Base-by-base conservation (phyloP, 2,113 vertebrate genomes). In the Sinocyclocheilus grahami region DNA sequence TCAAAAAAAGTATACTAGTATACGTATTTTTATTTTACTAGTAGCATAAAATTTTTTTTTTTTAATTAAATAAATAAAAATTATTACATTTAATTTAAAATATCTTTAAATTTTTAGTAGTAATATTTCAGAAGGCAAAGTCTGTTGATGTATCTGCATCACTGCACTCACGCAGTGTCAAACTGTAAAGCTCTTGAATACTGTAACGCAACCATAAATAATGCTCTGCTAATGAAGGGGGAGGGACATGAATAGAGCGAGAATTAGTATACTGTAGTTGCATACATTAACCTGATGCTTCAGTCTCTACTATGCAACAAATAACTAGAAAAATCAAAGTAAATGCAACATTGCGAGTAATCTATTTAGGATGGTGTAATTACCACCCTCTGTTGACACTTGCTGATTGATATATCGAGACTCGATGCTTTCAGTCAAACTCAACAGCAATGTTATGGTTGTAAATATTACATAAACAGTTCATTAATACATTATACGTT, bases 161-260 rank as follows among this genome's bases (percentile, higher is more conserved):
- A n/a, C 72, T 75, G 39, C 58, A 78, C 51, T 46, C 7, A 16
- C 16, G 5, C 3, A 42, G 58, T n/a, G 27, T 13, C 37, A 74
- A 46, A 74, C 42, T 62, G 16, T 22, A 65, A 81, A 14, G 46
- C 42, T 42, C 42, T 42, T 8, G 42, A 46, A 46, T 46, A 46
- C 7, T 42, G 8, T 42, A 42, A 9, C 8, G 33, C 22, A 80
- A 24, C n/a, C 37, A 80, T 81, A 48, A 81, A 80, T 80, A 46
- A 81, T 81, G 22, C n/a, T 27, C n/a, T 81, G 60, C 60, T 30
- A 65, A 81, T 81, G 13, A 81, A 46, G 78, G n/a, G 37, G 60
- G 37, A 27, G 78, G n/a, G 22, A 37, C 37, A 62, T 9, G 7
- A n/a, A 80, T 14, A 60, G 58, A 62, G 33, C 4, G 69, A n/a